Evolutionary conservation across 2,888 invertebrate genomes (phyloP), one percentile per base, ranked within the genome.

Genomic region (Caenorhabditis sp.): DNA sequence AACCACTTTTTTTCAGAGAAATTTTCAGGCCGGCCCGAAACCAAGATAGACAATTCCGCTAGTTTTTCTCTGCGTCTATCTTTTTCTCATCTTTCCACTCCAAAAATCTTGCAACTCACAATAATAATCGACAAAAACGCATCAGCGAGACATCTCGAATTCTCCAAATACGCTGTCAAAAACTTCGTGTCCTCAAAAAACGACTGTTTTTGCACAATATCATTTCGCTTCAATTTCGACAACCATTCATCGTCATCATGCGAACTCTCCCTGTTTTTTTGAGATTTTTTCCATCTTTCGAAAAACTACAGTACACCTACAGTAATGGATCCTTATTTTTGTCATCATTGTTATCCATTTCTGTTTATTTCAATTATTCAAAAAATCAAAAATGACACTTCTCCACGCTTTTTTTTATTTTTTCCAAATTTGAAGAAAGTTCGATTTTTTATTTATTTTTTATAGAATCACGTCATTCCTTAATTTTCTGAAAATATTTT

Each of bases 211-310:
- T 24, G 55, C 3, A 55, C 17, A 21, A 55, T 55, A 27, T 55
- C 55, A 24, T 26, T 55, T 24, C n/a, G 17, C 27, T 55, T 55
- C 17, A 24, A 55, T 27, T 27, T 27, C 17, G 24, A 6, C 17
- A 55, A 26, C 55, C 55, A 55, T 55, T 24, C 55, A 24, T 55
- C 55, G 27, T 55, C 55, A 10, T 55, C 55, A 8, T 26, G 17
- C 27, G 55, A 55, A 27, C 55, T 55, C n/a, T 55, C 55, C 6
- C 55, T 53, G 36, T 36, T 8, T 5, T 12, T 17, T 17, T 12
- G 14, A 43, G 2, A 43, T 17, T 14, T 6, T 6, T 31, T 31
- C 31, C 10, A 17, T 12, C 14, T 10, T 10, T 43, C 3, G 2
- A 43, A 10, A 10, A 43, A 12, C 43, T 43, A 43, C 43, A 43